These are phyloP conservation scores for Drosophila paramelanica DNA, from an alignment of 2,888 invertebrate genomes.

Conservation along the genomic window DNA sequence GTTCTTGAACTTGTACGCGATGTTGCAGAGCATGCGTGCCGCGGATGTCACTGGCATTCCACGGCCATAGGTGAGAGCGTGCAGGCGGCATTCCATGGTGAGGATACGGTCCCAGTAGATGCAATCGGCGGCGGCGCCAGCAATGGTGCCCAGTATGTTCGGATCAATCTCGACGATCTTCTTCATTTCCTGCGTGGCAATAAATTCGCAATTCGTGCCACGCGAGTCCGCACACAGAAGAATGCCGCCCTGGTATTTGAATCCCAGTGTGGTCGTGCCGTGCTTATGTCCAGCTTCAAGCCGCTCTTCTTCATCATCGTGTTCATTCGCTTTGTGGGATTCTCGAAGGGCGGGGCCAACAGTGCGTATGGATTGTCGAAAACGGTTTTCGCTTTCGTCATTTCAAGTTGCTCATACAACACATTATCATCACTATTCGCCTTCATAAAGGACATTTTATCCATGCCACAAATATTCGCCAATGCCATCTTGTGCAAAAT, in stretches of 20 bases:
- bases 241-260: conserved; percentile 96
- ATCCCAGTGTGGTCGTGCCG: conserved; percentile 98
- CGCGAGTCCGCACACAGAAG: conserved; percentile 98
- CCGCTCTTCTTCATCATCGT: neutral
- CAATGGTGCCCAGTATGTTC: conserved; percentile 96
- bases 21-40: conserved; percentile 98
- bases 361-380: neutral
- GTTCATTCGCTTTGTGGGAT: neutral
- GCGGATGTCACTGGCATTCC: conserved; percentile 97
- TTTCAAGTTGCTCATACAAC: rapidly evolving
- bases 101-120: conserved; percentile 98
- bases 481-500: neutral
- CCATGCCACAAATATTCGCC: neutral
- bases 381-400: too few relatives aligned
- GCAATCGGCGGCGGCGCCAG: conserved; percentile 99
- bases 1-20: conserved; percentile 98
- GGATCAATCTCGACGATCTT: conserved; percentile 99
- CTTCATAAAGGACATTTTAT: too few relatives aligned
- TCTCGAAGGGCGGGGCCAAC: neutral
- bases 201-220: conserved; percentile 96
- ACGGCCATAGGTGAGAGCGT: conserved; percentile 88
- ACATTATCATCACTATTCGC: neutral
- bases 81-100: conserved; percentile 96
- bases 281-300: conserved; percentile 85
- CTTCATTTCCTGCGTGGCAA: conserved; percentile 97